Conservation (phyloP, 1,140 invertebrate genomes). For the Manduca sexta region DNA sequence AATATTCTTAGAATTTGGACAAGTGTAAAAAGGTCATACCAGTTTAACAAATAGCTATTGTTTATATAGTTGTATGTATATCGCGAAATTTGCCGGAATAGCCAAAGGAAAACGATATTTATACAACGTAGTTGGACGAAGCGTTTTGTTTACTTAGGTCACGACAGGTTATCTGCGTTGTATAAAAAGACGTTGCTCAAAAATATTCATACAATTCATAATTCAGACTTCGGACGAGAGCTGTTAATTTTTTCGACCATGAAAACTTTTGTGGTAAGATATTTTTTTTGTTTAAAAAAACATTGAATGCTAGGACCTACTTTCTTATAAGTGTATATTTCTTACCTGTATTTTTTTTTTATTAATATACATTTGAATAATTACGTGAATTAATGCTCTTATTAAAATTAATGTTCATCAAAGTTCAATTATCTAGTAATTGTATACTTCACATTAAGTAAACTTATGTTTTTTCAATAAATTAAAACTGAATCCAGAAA, state of each 20-base stretch:
- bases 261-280: background rate
- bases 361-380: too few relatives aligned
- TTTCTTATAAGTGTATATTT: too few relatives aligned
- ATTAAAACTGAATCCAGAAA: too few relatives aligned
- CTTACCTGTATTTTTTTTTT: slow-evolving; percentile 1
- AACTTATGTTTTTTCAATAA: too few relatives aligned
- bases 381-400: too few relatives aligned
- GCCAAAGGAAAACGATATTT: slow-evolving; percentile 26
- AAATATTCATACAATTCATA: slow-evolving; percentile 12
- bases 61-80: background rate
- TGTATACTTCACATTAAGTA: too few relatives aligned
- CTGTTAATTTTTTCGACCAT: background rate
- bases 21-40: too few relatives aligned
- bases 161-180: slow-evolving; percentile 20
- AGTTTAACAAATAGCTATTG: background rate
- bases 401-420: too few relatives aligned
- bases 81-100: slow-evolving; percentile 17
- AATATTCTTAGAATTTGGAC: too few relatives aligned
- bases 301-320: too few relatives aligned
- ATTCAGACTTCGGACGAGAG: background rate
- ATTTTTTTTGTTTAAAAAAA: background rate
- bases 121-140: slow-evolving; percentile 3
- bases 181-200: slow-evolving; percentile 17
- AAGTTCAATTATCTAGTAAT: too few relatives aligned
- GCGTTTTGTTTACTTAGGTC: slow-evolving; percentile 20